Base-by-base conservation (phyloP, 2,797 vertebrate genomes). In the Girardinus metallicus region DNA sequence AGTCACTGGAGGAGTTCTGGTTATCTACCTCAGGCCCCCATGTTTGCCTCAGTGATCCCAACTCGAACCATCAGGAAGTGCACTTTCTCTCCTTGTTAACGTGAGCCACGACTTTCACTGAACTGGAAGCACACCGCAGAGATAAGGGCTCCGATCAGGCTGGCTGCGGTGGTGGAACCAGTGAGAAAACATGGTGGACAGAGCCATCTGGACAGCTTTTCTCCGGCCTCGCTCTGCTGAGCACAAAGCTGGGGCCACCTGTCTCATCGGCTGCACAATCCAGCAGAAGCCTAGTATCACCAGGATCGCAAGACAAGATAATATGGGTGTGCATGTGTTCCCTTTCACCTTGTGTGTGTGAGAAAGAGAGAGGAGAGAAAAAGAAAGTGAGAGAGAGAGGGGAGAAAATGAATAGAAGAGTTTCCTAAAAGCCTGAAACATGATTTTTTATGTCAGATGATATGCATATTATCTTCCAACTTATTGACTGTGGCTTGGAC, bases 131-230 rank as follows among this genome's bases (percentile, higher is more conserved):
- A 80, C 83, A 88, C 73, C n/a, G 81, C 80, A 57, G 83, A 87
- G 95, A 95, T 96, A 96, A 96, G 91, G 82, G 78, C 80, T 88
- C 75, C 76, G 79, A 85, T 89, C 87, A 80, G 89, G 83, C 83
- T n/a, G 47, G 86, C 84, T 88, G 90, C 84, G 72, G 88, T 81
- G 83, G 79, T 76, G 84, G 79, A 93, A 91, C 82, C 91, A 51
- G 86, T 26, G 89, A 89, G 85, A 62, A 86, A 93, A 90, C 81
- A 86, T 91, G 91, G 89, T 85, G 91, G 92, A 94, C 84, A 31
- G 81, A 88, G 89, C 94, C 95, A 94, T 95, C 93, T 94, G 92
- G 92, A 87, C 85, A 62, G 89, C 86, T 89, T 86, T 74, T 83
- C 79, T 86, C 79, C 43, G 51, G 87, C 89, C 83, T 82, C 89